Percentiles rank a stretch among this genome's conserved stretches.
Evolutionary conservation across 2,888 invertebrate genomes (phyloP).

Genomic region (Ichneumoninae sp.): DNA sequence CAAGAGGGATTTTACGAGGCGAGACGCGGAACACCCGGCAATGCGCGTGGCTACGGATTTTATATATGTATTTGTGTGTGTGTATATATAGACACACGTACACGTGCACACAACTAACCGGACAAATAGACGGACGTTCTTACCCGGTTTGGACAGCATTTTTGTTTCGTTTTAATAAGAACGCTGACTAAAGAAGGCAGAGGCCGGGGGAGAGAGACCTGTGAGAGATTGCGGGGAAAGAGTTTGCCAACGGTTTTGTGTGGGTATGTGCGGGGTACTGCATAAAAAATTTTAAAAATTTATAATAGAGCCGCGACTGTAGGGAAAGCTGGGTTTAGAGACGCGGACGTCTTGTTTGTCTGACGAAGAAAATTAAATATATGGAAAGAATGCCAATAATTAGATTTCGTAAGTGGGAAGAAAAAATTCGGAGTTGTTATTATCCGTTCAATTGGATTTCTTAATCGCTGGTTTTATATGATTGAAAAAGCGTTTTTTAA

Average conservation of each 20-base stretch:
- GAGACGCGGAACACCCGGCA: constrained; percentile 65
- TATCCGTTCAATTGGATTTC: too few species aligned
- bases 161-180: constrained; percentile 56
- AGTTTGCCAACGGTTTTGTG: constrained; percentile 22
- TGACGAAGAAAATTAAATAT: neutral
- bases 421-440: too few species aligned
- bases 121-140: constrained; percentile 57
- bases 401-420: neutral
- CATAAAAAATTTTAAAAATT: neutral
- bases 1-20: constrained; percentile 63
- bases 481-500: too few species aligned
- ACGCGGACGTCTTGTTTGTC: neutral
- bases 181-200: constrained; percentile 36
- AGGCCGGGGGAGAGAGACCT: constrained; percentile 13
- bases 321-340: constrained; percentile 24
- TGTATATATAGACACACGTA: neutral
- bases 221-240: constrained; percentile 1
- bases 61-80: neutral
- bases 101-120: neutral
- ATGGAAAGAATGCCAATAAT: neutral
- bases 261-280: neutral
- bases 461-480: too few species aligned
- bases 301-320: constrained; percentile 4
- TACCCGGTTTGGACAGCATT: constrained; percentile 44
- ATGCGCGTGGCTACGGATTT: constrained; percentile 42